Evolutionary conservation across 2,888 invertebrate genomes (phyloP).

Genomic region (Chouioia cunea): DNA sequence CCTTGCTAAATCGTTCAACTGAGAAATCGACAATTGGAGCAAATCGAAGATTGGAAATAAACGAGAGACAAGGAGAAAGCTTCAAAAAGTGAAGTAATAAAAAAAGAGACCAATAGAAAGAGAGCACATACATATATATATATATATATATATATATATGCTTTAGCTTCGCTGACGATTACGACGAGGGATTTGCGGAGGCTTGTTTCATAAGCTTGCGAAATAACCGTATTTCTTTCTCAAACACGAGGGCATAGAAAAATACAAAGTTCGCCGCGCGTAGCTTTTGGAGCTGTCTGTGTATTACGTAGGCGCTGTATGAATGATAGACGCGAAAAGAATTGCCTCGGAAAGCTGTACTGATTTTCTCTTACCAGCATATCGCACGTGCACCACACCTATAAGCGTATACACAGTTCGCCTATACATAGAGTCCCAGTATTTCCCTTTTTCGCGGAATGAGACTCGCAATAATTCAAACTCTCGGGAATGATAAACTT

Average conservation of each 20-base stretch:
- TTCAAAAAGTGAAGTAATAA: conserved; percentile 1
- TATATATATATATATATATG: not conserved
- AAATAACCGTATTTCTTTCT: conserved; percentile 44
- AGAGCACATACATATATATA: not conserved
- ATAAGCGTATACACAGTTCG: too few species aligned
- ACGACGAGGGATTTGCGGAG: conserved; percentile 34
- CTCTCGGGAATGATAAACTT: conserved; percentile 15
- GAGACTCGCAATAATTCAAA: conserved; percentile 20
- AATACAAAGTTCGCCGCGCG: conserved; percentile 30
- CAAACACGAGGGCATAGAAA: conserved; percentile 10
- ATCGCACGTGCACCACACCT: not conserved
- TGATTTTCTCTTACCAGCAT: not conserved
- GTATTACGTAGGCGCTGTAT: conserved; percentile 32
- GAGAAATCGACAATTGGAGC: conserved; percentile 34
- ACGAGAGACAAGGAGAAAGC: conserved; percentile 2
- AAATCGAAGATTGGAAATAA: conserved; percentile 35
- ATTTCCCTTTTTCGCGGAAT: conserved; percentile 1
- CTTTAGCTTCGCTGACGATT: conserved; percentile 32
- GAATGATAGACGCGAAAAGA: conserved; percentile 38
- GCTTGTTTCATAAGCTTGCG: conserved; percentile 44
- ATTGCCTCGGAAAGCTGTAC: conserved; percentile 7
- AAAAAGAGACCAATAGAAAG: conserved; percentile 21
- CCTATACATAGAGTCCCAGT: not conserved
- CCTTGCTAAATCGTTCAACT: conserved; percentile 25
- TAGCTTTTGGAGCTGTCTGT: too few species aligned